These are phyloP conservation scores for Nerophis ophidion DNA, from an alignment of 2,113 vertebrate genomes.

Conservation along the genomic window DNA sequence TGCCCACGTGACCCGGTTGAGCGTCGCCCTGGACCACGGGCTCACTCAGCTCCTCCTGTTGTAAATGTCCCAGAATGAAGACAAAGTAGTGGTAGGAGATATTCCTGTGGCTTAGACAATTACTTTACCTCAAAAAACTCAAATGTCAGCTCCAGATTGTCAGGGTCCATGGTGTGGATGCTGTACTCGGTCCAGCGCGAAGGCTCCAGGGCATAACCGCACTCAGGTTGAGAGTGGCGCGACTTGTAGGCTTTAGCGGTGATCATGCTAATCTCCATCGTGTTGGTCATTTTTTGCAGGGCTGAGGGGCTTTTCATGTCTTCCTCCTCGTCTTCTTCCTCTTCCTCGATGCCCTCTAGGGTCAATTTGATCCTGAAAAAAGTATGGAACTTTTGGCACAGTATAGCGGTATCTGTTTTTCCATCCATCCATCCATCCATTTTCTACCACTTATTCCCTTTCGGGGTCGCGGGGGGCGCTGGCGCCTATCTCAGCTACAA, in stretches of 20 bases:
- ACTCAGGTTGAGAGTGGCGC: conserved; percentile 91
- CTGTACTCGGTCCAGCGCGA: conserved; percentile 89
- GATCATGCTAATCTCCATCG: conserved; percentile 85
- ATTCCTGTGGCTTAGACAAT: too few species aligned
- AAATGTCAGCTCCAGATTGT: conserved; percentile 92
- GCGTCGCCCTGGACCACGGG: conserved; percentile 82
- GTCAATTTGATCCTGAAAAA: conserved; percentile 76
- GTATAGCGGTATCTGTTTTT: too few species aligned
- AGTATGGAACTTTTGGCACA: too few species aligned
- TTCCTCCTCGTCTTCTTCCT: conserved; percentile 83
- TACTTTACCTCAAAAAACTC: conserved; percentile 93
- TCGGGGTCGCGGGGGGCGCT: too few species aligned
- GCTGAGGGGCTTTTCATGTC: conserved; percentile 73
- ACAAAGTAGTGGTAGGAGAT: background rate
- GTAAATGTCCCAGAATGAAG: conserved; percentile 6
- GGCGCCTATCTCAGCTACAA: too few species aligned
- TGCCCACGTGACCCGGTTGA: conserved; percentile 84
- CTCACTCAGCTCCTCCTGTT: conserved; percentile 87
- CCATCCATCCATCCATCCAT: too few species aligned
- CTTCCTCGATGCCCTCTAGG: conserved; percentile 88
- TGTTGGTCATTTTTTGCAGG: conserved; percentile 82
- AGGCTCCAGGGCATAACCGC: conserved; percentile 84
- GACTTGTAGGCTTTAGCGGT: conserved; percentile 80
- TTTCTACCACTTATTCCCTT: too few species aligned
- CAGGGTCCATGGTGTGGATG: conserved; percentile 94